A percentile compares a stretch with the other conserved stretches of the same genome.
These are phyloP conservation scores for Ceyx margarethae DNA, from an alignment of 2,113 vertebrate species.

Conservation along the genomic window DNA sequence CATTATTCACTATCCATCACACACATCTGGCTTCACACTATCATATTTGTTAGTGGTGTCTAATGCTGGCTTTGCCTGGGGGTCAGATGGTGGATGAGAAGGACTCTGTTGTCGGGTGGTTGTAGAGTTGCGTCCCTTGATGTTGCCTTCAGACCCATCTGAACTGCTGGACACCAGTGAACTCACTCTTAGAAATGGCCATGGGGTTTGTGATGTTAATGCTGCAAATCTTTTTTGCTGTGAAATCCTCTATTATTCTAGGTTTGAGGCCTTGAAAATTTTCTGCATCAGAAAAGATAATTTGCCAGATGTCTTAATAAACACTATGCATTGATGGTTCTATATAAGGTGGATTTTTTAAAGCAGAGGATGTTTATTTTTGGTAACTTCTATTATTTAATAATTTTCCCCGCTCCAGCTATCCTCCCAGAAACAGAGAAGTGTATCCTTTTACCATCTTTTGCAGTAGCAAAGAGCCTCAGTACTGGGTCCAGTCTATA, in stretches of 20 bases:
- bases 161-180: neutral
- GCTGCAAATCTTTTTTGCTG: neutral
- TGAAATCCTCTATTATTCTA: slow-evolving; percentile 32
- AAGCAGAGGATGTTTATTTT: slow-evolving; percentile 66
- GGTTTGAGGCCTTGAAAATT: slow-evolving; percentile 34
- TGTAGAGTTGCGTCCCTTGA: neutral
- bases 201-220: neutral
- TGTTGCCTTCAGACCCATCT: neutral
- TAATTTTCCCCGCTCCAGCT: slow-evolving; percentile 60
- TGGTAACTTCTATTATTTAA: slow-evolving; percentile 62
- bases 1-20: neutral
- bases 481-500: neutral
- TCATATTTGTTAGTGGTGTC: neutral
- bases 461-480: slow-evolving; percentile 8
- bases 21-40: neutral
- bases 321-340: neutral
- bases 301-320: slow-evolving; percentile 57
- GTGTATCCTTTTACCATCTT: slow-evolving; percentile 49
- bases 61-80: neutral
- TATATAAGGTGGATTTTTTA: slow-evolving; percentile 38
- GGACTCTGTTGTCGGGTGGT: neutral
- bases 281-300: slow-evolving; percentile 45
- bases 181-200: neutral
- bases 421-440: slow-evolving; percentile 39
- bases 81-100: neutral